Conservation (phyloP, 2,797 vertebrate genomes). For the Trematomus bernacchii region DNA sequence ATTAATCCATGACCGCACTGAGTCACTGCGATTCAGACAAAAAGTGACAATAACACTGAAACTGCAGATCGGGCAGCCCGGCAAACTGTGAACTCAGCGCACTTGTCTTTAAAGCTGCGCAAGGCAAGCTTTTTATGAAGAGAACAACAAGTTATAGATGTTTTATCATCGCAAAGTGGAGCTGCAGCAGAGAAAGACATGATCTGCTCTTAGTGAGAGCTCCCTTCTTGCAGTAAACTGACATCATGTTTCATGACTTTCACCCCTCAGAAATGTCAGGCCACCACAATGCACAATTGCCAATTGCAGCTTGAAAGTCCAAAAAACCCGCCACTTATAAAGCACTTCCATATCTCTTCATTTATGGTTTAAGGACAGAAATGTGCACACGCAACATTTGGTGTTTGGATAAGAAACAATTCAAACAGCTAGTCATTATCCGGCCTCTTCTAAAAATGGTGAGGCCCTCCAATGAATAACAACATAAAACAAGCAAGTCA, state of each 20-base stretch:
- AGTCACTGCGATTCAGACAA: slow-evolving; percentile 43
- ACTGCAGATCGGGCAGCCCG: slow-evolving; percentile 54
- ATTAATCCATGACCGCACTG: slow-evolving; percentile 61
- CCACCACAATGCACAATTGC: background rate
- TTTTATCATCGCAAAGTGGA: slow-evolving; percentile 31
- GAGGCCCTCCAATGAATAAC: background rate
- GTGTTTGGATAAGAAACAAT: background rate
- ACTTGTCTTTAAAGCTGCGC: slow-evolving; percentile 34
- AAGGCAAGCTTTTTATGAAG: background rate
- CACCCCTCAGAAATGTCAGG: background rate
- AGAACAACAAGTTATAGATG: background rate
- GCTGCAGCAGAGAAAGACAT: background rate
- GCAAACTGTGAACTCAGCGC: slow-evolving; percentile 51
- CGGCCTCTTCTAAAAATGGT: background rate
- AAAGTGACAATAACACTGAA: slow-evolving; percentile 51
- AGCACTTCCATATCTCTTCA: slow-evolving; percentile 5
- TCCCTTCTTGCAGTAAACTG: slow-evolving; percentile 11
- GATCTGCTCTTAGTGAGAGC: slow-evolving; percentile 20
- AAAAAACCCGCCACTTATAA: background rate
- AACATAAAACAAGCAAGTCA: slow-evolving; percentile 16
- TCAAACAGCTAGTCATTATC: background rate
- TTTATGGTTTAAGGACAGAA: background rate
- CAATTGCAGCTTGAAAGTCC: slow-evolving; percentile 35
- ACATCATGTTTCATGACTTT: slow-evolving; percentile 26
- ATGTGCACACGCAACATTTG: background rate